Conservation (phyloP, 2,113 vertebrate species). For the Greenwoodochromis staneri region DNA sequence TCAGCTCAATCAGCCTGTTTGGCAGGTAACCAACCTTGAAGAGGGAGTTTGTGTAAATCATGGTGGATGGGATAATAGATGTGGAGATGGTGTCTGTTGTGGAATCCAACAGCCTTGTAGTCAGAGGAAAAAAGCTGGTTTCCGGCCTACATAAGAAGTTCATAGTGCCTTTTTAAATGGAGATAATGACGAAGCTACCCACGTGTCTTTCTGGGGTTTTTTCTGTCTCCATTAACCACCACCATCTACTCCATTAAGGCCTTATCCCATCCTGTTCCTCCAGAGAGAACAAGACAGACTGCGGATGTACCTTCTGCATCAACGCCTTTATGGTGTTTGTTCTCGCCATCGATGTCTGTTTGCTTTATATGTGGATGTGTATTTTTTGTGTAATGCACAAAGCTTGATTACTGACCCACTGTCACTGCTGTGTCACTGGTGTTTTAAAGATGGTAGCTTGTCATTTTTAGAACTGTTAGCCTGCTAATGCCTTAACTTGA, state of each 20-base stretch:
- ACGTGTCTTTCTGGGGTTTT: not conserved
- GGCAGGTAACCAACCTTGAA: not conserved
- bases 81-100: not conserved
- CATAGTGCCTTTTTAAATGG: not conserved
- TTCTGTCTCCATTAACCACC: conserved; percentile 38
- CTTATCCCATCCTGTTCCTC: conserved; percentile 10
- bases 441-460: not conserved
- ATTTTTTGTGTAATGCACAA: not conserved
- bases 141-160: not conserved
- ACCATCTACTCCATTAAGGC: conserved; percentile 44
- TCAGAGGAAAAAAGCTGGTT: not conserved
- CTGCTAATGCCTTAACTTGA: not conserved
- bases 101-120: not conserved
- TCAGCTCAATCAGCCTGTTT: not conserved
- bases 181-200: not conserved
- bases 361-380: not conserved
- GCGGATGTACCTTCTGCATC: conserved; percentile 29
- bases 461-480: not conserved
- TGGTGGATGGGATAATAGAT: not conserved
- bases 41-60: not conserved
- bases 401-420: not conserved
- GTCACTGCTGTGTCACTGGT: not conserved
- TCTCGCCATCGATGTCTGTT: not conserved
- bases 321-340: not conserved
- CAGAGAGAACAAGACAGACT: not conserved